Evolutionary conservation across 2,113 vertebrate genomes (phyloP).

Genomic region (Psittacula cyanocephala): DNA sequence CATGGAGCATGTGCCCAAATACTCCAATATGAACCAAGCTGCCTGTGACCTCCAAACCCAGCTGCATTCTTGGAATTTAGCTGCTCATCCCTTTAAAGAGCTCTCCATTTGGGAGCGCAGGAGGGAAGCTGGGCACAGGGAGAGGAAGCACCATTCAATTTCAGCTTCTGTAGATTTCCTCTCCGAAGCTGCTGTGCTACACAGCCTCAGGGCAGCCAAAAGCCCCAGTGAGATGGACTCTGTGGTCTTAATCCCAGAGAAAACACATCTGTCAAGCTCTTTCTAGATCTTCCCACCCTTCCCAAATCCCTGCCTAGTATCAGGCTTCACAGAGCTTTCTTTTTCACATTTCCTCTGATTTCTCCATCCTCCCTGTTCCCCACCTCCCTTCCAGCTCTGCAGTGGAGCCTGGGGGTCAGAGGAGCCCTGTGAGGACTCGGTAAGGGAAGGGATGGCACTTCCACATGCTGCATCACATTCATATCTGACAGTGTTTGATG

Average conservation of each 20-base stretch:
- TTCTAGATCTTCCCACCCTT: neutral
- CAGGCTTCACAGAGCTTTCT: neutral
- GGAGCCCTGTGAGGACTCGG: neutral
- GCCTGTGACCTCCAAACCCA: neutral
- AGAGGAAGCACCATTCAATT: neutral
- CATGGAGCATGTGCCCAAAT: fast-evolving
- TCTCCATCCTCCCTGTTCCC: neutral
- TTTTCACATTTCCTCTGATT: neutral
- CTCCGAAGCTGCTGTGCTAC: constrained; percentile 5
- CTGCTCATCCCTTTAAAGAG: neutral
- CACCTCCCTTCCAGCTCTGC: neutral
- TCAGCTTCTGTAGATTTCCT: neutral
- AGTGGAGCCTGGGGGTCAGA: neutral
- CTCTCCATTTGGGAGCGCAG: neutral
- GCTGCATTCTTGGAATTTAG: neutral
- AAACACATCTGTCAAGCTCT: neutral
- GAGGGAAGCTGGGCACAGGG: neutral
- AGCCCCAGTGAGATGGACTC: neutral
- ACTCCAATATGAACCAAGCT: neutral
- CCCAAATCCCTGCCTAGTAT: constrained; percentile 32
- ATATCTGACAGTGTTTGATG: fast-evolving
- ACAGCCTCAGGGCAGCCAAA: neutral
- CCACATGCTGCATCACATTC: fast-evolving
- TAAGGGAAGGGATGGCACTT: neutral
- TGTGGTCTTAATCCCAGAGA: constrained; percentile 27